These are phyloP conservation scores for Hyaena hyaena DNA, from an alignment of 2,113 vertebrate species.

Conservation along the genomic window DNA sequence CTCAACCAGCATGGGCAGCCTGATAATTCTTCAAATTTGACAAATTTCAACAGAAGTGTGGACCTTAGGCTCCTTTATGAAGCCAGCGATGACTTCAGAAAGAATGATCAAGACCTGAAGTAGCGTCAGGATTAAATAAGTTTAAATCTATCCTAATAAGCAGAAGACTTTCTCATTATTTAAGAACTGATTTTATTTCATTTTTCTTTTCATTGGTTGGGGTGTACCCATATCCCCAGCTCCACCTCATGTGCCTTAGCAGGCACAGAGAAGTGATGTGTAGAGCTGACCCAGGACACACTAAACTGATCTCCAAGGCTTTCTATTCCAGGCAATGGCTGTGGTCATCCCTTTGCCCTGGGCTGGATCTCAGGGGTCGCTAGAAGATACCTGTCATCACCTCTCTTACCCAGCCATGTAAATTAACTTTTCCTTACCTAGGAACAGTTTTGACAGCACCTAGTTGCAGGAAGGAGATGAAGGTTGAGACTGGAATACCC, in stretches of 20 bases:
- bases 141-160: background rate
- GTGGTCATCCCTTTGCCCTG: background rate
- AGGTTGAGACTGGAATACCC: background rate
- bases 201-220: background rate
- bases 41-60: background rate
- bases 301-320: background rate
- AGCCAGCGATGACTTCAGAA: background rate
- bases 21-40: background rate
- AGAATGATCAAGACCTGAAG: background rate
- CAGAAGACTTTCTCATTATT: background rate
- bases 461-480: background rate
- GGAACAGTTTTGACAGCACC: background rate
- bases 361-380: background rate
- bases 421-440: background rate
- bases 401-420: rapidly evolving
- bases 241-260: background rate
- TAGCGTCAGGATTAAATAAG: background rate
- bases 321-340: background rate
- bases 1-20: background rate
- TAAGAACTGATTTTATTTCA: background rate
- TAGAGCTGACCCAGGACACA: background rate
- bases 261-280: background rate
- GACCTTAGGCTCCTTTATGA: background rate
- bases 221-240: background rate
- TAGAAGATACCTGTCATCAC: background rate